Conservation (phyloP, 1,140 invertebrate species). For the Hesperophylax magnus region DNA sequence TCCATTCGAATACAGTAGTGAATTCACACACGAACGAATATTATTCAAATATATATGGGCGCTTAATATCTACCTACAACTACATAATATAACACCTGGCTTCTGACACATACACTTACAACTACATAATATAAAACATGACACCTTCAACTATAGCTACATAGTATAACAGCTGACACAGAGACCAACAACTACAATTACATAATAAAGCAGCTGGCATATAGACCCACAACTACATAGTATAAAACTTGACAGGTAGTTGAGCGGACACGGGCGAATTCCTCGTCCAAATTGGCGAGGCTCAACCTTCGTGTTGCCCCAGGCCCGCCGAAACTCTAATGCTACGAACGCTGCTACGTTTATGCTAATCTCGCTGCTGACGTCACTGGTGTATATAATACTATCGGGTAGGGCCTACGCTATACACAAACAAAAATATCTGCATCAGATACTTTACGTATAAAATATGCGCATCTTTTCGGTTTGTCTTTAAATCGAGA, state of each 20-base stretch:
- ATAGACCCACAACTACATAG: neutral
- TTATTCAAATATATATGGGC: neutral
- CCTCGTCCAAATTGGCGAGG: too few species aligned
- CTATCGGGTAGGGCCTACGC: neutral
- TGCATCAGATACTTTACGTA: too few species aligned
- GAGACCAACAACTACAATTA: neutral
- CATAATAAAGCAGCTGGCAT: neutral
- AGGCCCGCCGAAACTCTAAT: too few species aligned
- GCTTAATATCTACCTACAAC: neutral
- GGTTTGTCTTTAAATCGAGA: too few species aligned
- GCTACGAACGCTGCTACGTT: too few species aligned
- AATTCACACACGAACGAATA: constrained; percentile 12
- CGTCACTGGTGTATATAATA: too few species aligned
- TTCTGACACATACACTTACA: neutral
- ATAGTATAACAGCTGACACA: neutral
- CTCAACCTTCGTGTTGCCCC: too few species aligned
- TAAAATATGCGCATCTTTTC: too few species aligned
- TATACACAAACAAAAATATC: too few species aligned
- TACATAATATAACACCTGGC: neutral
- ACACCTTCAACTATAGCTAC: neutral
- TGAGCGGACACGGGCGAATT: too few species aligned
- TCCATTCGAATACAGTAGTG: neutral
- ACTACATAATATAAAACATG: neutral
- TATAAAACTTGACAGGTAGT: neutral
- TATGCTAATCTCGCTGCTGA: too few species aligned